Percentiles rank a stretch among this genome's conserved stretches.
These are phyloP conservation scores for Zaprionus gabonicus DNA, from an alignment of 1,140 invertebrate species.

Conservation along the genomic window DNA sequence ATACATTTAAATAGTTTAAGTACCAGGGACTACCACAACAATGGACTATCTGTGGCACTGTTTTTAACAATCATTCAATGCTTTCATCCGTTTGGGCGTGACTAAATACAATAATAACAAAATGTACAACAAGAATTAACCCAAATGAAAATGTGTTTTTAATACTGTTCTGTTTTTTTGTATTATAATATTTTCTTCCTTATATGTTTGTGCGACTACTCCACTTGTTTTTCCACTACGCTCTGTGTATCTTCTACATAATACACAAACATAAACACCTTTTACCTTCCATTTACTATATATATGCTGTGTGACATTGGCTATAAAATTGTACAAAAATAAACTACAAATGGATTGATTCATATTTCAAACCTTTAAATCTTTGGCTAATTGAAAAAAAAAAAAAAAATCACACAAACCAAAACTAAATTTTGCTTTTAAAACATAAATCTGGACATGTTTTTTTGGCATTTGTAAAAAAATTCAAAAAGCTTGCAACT, in stretches of 20 bases:
- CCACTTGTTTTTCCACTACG: constrained; percentile 41
- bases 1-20: background rate
- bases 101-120: constrained; percentile 18
- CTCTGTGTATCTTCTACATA: constrained; percentile 39
- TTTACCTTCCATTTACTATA: constrained; percentile 5
- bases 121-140: constrained; percentile 17
- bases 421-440: background rate
- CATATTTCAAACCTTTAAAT: constrained; percentile 37
- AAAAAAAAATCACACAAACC: constrained; percentile 47
- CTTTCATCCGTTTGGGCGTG: constrained; percentile 35
- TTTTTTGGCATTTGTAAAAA: constrained; percentile 68
- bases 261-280: constrained; percentile 18
- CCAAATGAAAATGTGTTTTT: constrained; percentile 14
- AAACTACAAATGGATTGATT: constrained; percentile 54
- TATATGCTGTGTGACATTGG: constrained; percentile 23
- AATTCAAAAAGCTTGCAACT: constrained; percentile 50
- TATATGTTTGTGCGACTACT: constrained; percentile 52
- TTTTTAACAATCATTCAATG: constrained; percentile 12
- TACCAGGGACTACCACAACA: background rate
- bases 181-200: constrained; percentile 45
- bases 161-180: constrained; percentile 26
- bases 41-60: background rate
- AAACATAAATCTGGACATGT: constrained; percentile 54
- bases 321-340: constrained; percentile 14
- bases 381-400: constrained; percentile 63